These are phyloP conservation scores for Lutra lutra DNA, from an alignment of 2,797 vertebrate genomes.

Conservation along the genomic window DNA sequence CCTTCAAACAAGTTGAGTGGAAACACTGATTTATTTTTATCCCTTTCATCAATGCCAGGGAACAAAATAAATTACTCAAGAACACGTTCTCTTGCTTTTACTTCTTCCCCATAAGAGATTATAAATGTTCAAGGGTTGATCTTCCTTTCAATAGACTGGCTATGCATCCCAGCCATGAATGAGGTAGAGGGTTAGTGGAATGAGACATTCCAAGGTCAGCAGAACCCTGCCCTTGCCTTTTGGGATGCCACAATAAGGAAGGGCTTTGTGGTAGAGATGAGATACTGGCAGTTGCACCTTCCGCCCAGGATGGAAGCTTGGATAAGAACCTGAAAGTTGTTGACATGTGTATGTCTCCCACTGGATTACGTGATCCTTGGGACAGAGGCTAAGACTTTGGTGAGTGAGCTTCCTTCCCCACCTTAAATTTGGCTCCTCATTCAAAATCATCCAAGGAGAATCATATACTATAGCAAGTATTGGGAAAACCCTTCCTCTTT, in stretches of 20 bases:
- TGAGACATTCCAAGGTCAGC: not conserved
- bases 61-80: constrained; percentile 84
- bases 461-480: not conserved
- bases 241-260: not conserved
- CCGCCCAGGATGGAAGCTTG: not conserved
- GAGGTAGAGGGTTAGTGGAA: not conserved
- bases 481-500: not conserved
- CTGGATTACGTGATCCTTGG: not conserved
- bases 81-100: constrained; percentile 76
- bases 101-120: constrained; percentile 64
- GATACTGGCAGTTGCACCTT: not conserved
- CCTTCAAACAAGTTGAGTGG: constrained; percentile 84
- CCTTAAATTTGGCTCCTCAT: not conserved
- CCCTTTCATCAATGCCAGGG: constrained; percentile 86
- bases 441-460: constrained; percentile 43
- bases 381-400: not conserved
- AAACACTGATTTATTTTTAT: constrained; percentile 87
- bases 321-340: not conserved
- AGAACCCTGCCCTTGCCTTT: not conserved
- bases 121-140: constrained; percentile 71
- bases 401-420: not conserved
- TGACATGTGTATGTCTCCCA: not conserved
- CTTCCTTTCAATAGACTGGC: not conserved
- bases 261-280: not conserved
- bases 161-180: not conserved